Evolutionary conservation across 2,113 vertebrate species (phyloP).

Genomic region (Empidonax traillii): DNA sequence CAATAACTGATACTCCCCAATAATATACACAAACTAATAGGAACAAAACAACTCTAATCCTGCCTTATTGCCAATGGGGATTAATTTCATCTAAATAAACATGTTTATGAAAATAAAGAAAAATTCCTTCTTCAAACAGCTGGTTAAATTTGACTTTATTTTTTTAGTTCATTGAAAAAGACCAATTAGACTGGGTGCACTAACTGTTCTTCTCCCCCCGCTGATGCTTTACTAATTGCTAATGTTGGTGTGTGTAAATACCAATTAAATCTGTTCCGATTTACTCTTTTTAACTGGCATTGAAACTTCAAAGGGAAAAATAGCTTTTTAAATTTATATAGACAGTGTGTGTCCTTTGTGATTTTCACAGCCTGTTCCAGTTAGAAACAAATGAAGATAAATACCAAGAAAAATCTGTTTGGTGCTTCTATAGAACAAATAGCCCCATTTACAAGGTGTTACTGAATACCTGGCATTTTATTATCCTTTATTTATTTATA

Average conservation of each 20-base stretch:
- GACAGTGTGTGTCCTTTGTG: constrained; percentile 65
- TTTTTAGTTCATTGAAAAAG: neutral
- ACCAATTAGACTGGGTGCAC: neutral
- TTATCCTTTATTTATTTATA: neutral
- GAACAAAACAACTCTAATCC: constrained; percentile 41
- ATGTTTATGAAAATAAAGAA: constrained; percentile 45
- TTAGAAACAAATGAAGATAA: constrained; percentile 72
- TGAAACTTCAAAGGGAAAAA: constrained; percentile 68
- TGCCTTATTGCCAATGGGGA: constrained; percentile 39
- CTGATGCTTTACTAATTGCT: constrained; percentile 41
- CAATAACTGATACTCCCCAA: neutral
- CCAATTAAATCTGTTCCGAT: constrained; percentile 53
- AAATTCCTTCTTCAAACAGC: constrained; percentile 9
- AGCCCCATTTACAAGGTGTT: neutral
- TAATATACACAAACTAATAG: constrained; percentile 10
- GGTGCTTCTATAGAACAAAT: neutral
- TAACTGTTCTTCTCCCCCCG: constrained; percentile 13
- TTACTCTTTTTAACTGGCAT: constrained; percentile 59
- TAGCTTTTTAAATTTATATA: constrained; percentile 66
- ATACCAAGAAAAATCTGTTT: constrained; percentile 30
- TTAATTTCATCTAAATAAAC: constrained; percentile 69
- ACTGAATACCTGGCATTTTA: neutral
- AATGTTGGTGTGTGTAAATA: constrained; percentile 24
- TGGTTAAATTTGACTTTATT: neutral
- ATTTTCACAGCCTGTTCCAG: constrained; percentile 59